Base-by-base conservation (phyloP, 2,797 vertebrate species). In the Synaphobranchus kaupii region DNA sequence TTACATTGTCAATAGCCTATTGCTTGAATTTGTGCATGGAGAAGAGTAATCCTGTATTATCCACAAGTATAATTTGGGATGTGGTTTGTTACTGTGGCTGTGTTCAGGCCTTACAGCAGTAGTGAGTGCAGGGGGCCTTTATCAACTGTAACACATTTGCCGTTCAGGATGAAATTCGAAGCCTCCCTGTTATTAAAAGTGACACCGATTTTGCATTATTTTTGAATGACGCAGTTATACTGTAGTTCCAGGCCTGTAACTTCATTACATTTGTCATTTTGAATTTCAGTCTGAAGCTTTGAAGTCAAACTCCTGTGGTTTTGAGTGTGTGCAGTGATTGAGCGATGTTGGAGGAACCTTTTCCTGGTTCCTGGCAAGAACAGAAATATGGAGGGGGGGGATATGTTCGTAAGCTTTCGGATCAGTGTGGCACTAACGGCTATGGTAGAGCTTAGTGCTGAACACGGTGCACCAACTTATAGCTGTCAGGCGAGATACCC, bases 151-250 rank as follows among this genome's bases (percentile, higher is more conserved):
- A 25, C 47, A 13, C 58, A 22, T 86, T 76, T n/a, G 15, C 17
- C 80, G 34, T 44, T 39, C 78, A 22, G 47, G 60, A 83, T 87
- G 22, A 54, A 83, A 82, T 63, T 50, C 17, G 83, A 87, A 87
- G 60, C 25, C 58, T 68, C 15, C 56, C 58, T 50, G n/a, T 81
- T 68, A 83, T 87, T 60, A 50, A 71, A 86, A 81, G 50, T 66
- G 52, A 80, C 71, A 44, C 48, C 2, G 31, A 17, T 22, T 4
- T 52, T 71, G 25, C 25, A 12, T 12, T 71, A 12, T 12, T 71
- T 71, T 71, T 39, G 10, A 39, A 39, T 34, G 31, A 2, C 4
- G 28, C 68, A 34, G 10, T 73, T 31, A 39, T 34, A n/a, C n/a
- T n/a, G n/a, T n/a, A 10, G 68, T 39, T 73, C 68, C 68, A n/a